phyloP scores from a whole-genome alignment of 2,113 vertebrate genomes.

The Phocoena phocoena region DNA sequence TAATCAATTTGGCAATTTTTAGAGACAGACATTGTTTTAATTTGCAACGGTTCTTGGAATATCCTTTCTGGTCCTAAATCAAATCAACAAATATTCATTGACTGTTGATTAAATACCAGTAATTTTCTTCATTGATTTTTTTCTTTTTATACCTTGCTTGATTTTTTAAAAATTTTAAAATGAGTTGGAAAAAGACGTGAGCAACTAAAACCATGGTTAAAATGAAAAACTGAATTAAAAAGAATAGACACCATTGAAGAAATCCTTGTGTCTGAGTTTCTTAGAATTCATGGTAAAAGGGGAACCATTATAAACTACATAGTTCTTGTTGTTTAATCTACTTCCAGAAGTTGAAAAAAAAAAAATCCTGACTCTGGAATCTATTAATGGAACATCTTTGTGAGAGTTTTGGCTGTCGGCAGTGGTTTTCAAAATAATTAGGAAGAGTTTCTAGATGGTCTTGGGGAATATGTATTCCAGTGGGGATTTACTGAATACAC shows the following conservation, averaged over 20 bases:
- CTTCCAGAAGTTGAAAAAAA: neutral
- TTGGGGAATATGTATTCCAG: neutral
- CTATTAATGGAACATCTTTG: neutral
- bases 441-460: neutral
- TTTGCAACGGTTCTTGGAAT: neutral
- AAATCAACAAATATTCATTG: neutral
- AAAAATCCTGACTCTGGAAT: neutral
- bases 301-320: neutral
- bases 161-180: neutral
- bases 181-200: neutral
- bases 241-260: neutral
- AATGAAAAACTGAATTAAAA: neutral
- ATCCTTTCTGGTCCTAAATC: neutral
- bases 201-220: neutral
- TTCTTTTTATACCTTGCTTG: neutral
- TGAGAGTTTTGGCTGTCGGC: neutral
- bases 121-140: neutral
- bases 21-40: neutral
- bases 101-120: neutral
- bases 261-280: neutral
- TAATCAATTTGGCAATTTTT: neutral
- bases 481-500: neutral
- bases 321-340: neutral
- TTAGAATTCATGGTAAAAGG: neutral
- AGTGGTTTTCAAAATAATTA: slow-evolving; percentile 48